Percentiles rank a stretch among this genome's conserved stretches.
These are phyloP conservation scores for Syngnathus rostellatus DNA, from an alignment of 2,797 vertebrate species.

Conservation along the genomic window DNA sequence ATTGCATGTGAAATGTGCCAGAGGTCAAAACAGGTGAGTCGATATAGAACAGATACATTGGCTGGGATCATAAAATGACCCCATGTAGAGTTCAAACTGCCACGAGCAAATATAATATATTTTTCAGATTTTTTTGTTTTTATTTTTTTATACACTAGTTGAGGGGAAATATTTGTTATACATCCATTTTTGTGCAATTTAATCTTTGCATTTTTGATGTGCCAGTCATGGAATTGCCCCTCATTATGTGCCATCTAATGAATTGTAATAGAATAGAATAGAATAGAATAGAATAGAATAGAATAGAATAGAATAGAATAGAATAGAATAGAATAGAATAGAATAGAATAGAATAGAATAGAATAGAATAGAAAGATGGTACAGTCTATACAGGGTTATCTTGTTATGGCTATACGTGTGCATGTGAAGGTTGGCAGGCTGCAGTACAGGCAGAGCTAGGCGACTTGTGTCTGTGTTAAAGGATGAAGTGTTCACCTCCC, in stretches of 20 bases:
- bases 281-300: neutral
- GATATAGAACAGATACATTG: constrained; percentile 34
- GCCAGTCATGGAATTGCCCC: neutral
- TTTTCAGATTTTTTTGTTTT: neutral
- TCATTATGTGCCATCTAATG: neutral
- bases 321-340: neutral
- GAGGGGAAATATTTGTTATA: neutral
- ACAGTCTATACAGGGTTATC: constrained; percentile 8
- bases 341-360: neutral
- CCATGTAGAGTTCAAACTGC: constrained; percentile 5
- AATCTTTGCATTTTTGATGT: neutral
- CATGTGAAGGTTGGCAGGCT: constrained; percentile 51
- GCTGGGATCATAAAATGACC: constrained; percentile 3
- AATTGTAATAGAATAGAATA: neutral
- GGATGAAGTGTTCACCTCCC: constrained; percentile 74
- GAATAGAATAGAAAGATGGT: neutral
- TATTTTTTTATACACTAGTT: neutral
- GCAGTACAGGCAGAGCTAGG: constrained; percentile 57
- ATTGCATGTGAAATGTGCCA: constrained; percentile 49
- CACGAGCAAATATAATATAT: neutral
- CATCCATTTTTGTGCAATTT: neutral
- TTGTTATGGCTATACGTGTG: constrained; percentile 13
- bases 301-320: neutral
- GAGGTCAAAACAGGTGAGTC: constrained; percentile 58
- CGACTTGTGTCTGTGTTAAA: constrained; percentile 66